Base-by-base conservation (phyloP, 92 coral and sea anemone species). In the Phenganax marumi region DNA sequence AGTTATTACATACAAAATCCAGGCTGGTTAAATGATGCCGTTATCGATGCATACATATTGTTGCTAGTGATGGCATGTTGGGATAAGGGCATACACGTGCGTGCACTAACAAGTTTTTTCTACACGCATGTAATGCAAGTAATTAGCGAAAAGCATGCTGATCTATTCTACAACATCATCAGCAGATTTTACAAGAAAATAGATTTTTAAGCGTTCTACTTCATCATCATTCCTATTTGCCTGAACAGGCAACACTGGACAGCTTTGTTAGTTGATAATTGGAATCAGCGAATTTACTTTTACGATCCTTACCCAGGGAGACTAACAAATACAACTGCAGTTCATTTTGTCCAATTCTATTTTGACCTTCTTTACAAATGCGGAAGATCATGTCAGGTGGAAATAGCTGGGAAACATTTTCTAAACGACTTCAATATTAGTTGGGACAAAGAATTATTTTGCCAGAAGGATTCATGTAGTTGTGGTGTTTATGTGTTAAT, bases 11-110 rank as follows among this genome's bases (percentile, higher is more conserved):
- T 81, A 16, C 22, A 81, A n/a, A 68, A 81, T 10, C 64, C 85
- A 8, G 85, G 85, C 7, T 73, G 75, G 75, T 55, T 82, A 19
- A 70, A 70, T 8, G 70, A 82, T 12, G 16, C 47, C 39, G 71
- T 82, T 11, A 52, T 82, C 19, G 52, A 70, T 52, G 80, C 86
- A 10, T 82, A 82, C 18, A 55, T 82, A 57, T 26, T 25, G 16
- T 53, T 82, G 6, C 58, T 71, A 4, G 64, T 70, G 21, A 46
- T 70, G 12, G 79, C 79, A 23, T 5, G 48, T 11, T 50, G 9
- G 3, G 8, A 39, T 1, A 50, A 70, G 49, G 79, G 46, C 23
- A 19, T 62, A 7, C 68, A 39, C 26, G 68, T 62, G 10, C 68
- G 18, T 62, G 68, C 18, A 3, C 21, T 13, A 3, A 17, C 19